Evolutionary conservation across 2,888 invertebrate species (phyloP).

Genomic region (Mellilla xanthometata): DNA sequence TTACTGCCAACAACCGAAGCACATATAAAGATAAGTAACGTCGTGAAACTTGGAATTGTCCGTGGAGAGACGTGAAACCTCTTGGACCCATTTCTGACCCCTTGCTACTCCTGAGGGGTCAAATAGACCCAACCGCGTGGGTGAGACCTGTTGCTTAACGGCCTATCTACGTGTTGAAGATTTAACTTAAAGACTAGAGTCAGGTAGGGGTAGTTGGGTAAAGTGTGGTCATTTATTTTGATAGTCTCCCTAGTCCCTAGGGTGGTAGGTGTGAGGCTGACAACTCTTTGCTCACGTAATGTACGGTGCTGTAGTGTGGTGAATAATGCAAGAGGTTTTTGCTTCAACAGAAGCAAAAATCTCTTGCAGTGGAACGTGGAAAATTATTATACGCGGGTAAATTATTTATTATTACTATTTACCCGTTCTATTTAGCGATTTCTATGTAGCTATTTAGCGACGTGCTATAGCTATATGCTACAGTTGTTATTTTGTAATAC

Average conservation of each 20-base stretch:
- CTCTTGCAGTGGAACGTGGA: too few relatives aligned
- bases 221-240: constrained; percentile 2
- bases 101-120: constrained; percentile 7
- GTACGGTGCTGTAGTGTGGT: too few relatives aligned
- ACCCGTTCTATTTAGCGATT: too few relatives aligned
- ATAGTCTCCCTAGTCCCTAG: not conserved
- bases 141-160: constrained; percentile 19
- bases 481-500: too few relatives aligned
- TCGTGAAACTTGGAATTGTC: constrained; percentile 18
- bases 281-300: too few relatives aligned
- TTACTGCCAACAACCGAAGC: constrained; percentile 14
- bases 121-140: constrained; percentile 6
- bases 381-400: too few relatives aligned
- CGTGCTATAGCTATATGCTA: too few relatives aligned
- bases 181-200: constrained; percentile 7
- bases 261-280: too few relatives aligned
- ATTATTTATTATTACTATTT: too few relatives aligned
- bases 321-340: too few relatives aligned
- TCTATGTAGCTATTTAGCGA: too few relatives aligned
- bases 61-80: constrained; percentile 16
- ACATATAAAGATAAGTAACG: constrained; percentile 32
- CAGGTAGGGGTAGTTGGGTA: constrained; percentile 1
- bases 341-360: too few relatives aligned
- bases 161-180: constrained; percentile 8
- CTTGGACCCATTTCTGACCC: not conserved